Base-by-base conservation (phyloP, 2,113 vertebrate genomes). In the Caranx ignobilis region DNA sequence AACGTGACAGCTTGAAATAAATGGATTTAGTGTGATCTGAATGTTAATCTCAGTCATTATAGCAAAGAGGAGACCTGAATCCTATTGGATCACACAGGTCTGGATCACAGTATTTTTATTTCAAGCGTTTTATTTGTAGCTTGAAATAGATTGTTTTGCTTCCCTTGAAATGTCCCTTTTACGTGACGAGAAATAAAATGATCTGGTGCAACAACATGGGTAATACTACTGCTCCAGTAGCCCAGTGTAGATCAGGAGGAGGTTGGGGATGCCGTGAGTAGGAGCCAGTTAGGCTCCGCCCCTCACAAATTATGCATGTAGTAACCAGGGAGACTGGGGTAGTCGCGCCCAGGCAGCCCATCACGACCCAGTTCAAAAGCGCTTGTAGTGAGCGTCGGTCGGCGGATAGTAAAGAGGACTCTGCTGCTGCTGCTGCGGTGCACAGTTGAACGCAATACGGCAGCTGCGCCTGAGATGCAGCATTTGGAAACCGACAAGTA, bases 271-370 rank as follows among this genome's bases (percentile, higher is more conserved):
- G 69, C 93, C 93, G 50, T 19, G 62, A 84, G 88, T 82, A 39
- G 84, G 66, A 91, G 80, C 75, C 82, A 31, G 8, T 13, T 8
- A 81, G 16, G 87, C 89, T 50, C 89, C 89, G 81, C 92, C 92
- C 55, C 45, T 48, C 3, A 0, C 39, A 39, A 7, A 93, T 93
- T 87, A 88, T 84, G 82, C 75, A 93, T 84, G 89, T 90, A 92
- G 92, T 93, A 91, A 92, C 91, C 87, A 85, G 90, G 90, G 87
- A 92, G 89, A 92, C 90, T 86, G 41, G 81, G 41, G 66, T 75
- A 92, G 91, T 84, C 85, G 66, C 86, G 79, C 87, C 69, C 68
- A 41, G 15, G 66, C 82, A 83, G 90, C 80, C 52, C 84, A 84
- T 93, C 92, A 93, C 93, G 89, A 93, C 88, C 0, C 88, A 72